A percentile compares a stretch with the other conserved stretches of the same genome.
Evolutionary conservation across 1,140 invertebrate genomes (phyloP).

Genomic region (Brachionus rotundiformis): DNA sequence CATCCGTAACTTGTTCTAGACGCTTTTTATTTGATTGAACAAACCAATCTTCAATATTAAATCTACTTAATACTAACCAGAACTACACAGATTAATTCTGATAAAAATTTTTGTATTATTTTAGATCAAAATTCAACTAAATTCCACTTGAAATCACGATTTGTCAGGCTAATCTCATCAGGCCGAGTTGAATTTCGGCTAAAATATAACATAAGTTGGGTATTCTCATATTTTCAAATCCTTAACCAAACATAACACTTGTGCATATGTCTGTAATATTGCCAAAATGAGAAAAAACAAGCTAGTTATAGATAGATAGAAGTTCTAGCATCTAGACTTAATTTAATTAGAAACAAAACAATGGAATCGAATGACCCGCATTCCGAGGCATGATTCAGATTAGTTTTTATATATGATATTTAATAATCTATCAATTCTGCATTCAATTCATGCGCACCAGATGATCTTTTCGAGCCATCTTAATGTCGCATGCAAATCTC

Average conservation of each 20-base stretch:
- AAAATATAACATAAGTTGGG: constrained; percentile 11
- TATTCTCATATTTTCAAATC: not conserved
- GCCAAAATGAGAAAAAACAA: not conserved
- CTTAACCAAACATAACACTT: constrained; percentile 17
- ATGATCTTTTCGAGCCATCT: not conserved
- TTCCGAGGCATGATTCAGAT: not conserved
- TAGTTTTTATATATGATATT: constrained; percentile 31
- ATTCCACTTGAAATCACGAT: constrained; percentile 9
- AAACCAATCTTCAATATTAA: not conserved
- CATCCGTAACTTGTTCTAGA: constrained; percentile 16
- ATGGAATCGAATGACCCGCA: constrained; percentile 17
- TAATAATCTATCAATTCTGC: constrained; percentile 40
- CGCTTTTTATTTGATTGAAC: constrained; percentile 6
- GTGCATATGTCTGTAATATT: constrained; percentile 38
- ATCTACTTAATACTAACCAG: not conserved
- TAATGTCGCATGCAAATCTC: not conserved
- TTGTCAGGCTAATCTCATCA: constrained; percentile 26
- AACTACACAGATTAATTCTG: constrained; percentile 1
- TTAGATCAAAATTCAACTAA: constrained; percentile 7
- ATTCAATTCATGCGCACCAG: constrained; percentile 39
- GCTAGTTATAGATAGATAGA: not conserved
- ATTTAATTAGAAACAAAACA: constrained; percentile 31
- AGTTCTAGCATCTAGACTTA: not conserved
- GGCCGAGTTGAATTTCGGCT: not conserved
- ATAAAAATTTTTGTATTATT: not conserved